These are phyloP conservation scores for Sialis fuliginosa DNA, from an alignment of 2,888 invertebrate genomes.

Conservation along the genomic window DNA sequence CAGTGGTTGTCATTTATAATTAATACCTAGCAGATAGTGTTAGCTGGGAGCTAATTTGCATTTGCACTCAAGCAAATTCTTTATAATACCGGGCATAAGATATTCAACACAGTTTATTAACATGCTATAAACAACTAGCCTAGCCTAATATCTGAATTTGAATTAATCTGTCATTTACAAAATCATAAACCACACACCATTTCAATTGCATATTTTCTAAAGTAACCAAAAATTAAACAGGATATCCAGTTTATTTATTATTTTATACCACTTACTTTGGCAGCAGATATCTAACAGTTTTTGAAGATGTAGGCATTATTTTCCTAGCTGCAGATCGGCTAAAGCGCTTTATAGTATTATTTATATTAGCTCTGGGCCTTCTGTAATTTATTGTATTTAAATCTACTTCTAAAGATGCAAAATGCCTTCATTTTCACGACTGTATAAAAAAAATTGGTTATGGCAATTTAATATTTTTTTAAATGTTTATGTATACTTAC, in stretches of 20 bases:
- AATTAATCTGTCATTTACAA: conserved; percentile 55
- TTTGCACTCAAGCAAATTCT: too few species aligned
- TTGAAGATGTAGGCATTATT: conserved; percentile 32
- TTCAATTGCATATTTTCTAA: conserved; percentile 20
- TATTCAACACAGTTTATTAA: too few species aligned
- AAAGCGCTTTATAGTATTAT: conserved; percentile 48
- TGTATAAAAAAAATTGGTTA: conserved; percentile 18
- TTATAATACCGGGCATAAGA: too few species aligned
- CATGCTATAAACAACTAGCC: too few species aligned
- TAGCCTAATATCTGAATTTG: too few species aligned
- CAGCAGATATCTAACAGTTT: conserved; percentile 51
- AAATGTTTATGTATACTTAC: conserved; percentile 24
- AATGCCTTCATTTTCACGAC: conserved; percentile 40
- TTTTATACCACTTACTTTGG: conserved; percentile 34
- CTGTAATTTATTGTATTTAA: conserved; percentile 18
- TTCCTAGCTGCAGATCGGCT: conserved; percentile 58
- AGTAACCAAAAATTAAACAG: conserved; percentile 16
- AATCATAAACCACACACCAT: conserved; percentile 46
- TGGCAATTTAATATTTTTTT: neutral
- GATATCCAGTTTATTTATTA: neutral
- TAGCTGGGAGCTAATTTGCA: too few species aligned
- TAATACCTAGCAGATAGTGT: too few species aligned
- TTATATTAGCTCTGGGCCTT: conserved; percentile 26
- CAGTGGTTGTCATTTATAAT: too few species aligned
- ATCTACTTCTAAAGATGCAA: conserved; percentile 44